A percentile compares a stretch with the other conserved stretches of the same genome.
Conservation (phyloP, 2,888 invertebrate species). For the Rhingia campestris region DNA sequence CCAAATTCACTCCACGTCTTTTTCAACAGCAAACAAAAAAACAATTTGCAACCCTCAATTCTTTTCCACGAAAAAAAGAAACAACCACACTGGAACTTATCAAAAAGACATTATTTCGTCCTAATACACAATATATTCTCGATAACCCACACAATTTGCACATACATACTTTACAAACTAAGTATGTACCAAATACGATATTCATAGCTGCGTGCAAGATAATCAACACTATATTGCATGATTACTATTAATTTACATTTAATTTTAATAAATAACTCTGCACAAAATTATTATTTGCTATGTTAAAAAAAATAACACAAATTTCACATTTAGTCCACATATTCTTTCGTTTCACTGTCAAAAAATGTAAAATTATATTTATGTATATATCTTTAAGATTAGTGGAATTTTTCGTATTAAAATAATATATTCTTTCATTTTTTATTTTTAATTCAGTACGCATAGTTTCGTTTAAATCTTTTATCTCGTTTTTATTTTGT, state of each 20-base stretch:
- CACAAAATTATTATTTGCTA: slow-evolving; percentile 28
- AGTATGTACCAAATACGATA: background rate
- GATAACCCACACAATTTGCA: background rate
- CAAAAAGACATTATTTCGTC: too few relatives aligned
- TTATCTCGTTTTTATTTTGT: slow-evolving; percentile 6
- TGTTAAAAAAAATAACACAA: slow-evolving; percentile 13
- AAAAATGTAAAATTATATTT: slow-evolving; percentile 42
- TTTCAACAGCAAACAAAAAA: too few relatives aligned
- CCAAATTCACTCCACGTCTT: too few relatives aligned
- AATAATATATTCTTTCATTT: slow-evolving; percentile 1
- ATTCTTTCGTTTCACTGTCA: slow-evolving; percentile 22
- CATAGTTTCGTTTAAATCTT: slow-evolving; percentile 30
- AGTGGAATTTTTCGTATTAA: slow-evolving; percentile 60
- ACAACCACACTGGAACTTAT: too few relatives aligned
- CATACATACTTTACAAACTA: background rate
- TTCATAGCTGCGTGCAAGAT: background rate
- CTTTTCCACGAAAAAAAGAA: too few relatives aligned
- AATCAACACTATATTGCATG: background rate
- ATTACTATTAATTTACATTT: slow-evolving; percentile 16
- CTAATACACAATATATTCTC: background rate
- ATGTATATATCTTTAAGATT: slow-evolving; percentile 54
- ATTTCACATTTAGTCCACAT: slow-evolving; percentile 25
- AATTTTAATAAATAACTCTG: slow-evolving; percentile 34
- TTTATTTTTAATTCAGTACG: slow-evolving; percentile 49
- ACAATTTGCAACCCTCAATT: too few relatives aligned